A percentile compares a stretch with the other conserved stretches of the same genome.
These are phyloP conservation scores for Botia almorhae DNA, from an alignment of 2,797 vertebrate species.

Conservation along the genomic window DNA sequence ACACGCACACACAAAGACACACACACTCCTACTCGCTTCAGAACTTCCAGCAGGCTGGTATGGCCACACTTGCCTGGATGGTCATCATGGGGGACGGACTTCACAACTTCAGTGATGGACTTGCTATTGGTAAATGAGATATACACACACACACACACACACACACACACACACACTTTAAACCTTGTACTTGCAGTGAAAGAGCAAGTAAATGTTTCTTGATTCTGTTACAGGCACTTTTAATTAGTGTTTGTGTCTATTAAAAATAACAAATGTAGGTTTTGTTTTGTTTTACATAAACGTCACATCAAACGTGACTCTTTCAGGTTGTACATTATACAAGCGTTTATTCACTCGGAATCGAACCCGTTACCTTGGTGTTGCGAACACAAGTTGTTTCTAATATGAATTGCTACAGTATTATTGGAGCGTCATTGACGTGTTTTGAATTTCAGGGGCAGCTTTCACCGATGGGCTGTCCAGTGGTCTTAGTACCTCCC, in stretches of 20 bases:
- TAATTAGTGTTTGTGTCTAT: too few species aligned
- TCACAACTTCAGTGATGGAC: slow-evolving; percentile 96
- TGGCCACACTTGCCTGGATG: slow-evolving; percentile 97
- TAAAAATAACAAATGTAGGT: too few species aligned
- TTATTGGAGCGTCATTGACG: neutral
- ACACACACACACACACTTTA: neutral
- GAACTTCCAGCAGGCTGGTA: slow-evolving; percentile 90
- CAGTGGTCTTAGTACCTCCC: slow-evolving; percentile 94
- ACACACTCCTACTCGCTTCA: slow-evolving; percentile 90
- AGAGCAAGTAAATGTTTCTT: neutral
- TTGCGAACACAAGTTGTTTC: too few species aligned
- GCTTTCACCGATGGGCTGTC: slow-evolving; percentile 94
- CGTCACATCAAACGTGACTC: too few species aligned
- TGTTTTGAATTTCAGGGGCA: slow-evolving; percentile 79
- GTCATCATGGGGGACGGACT: slow-evolving; percentile 98
- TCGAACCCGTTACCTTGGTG: too few species aligned
- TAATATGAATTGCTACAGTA: too few species aligned
- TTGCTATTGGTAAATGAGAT: slow-evolving; percentile 83
- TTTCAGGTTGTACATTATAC: too few species aligned
- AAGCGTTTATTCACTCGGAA: too few species aligned
- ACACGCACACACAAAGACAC: slow-evolving; percentile 93
- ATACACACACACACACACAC: neutral
- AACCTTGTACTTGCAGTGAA: neutral
- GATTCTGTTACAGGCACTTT: neutral
- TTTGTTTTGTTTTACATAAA: too few species aligned